These are phyloP conservation scores for Antheraea pernyi DNA, from an alignment of 1,140 invertebrate genomes.

Conservation along the genomic window DNA sequence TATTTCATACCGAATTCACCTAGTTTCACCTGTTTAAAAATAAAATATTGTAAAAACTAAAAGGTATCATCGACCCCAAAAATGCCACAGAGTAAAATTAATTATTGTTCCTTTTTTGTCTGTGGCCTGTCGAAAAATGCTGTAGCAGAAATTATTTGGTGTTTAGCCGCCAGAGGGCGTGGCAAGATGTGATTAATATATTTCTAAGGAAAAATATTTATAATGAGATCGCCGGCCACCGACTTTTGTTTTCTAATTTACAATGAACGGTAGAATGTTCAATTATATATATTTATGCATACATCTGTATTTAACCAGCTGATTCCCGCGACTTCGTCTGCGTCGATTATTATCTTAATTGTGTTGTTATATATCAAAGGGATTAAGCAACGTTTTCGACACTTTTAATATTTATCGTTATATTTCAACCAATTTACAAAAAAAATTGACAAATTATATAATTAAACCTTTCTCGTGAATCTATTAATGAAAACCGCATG, in stretches of 20 bases:
- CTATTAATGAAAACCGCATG: no score
- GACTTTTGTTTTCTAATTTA: conserved; percentile 45
- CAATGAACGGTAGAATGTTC: no score
- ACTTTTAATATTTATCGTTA: no score
- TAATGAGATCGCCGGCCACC: conserved; percentile 62
- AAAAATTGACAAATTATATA: no score
- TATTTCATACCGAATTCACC: conserved; percentile 43
- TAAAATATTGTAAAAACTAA: conserved; percentile 26
- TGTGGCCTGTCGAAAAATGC: conserved; percentile 50
- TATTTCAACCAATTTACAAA: no score
- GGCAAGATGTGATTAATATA: conserved; percentile 71
- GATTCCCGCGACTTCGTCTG: no score
- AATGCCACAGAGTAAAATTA: conserved; percentile 70
- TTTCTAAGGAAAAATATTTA: conserved; percentile 69
- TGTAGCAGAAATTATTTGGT: conserved; percentile 77
- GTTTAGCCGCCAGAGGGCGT: conserved; percentile 73
- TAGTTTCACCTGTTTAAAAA: conserved; percentile 64
- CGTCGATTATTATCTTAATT: no score
- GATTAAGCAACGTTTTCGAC: no score
- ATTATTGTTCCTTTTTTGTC: conserved; percentile 67
- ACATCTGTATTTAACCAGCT: no score
- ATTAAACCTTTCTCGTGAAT: no score
- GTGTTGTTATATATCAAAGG: no score
- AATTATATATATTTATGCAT: no score
- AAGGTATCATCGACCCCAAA: conserved; percentile 20